Evolutionary conservation across 2,113 vertebrate genomes (phyloP), one percentile per base, ranked within the genome.

Genomic region (Percopsis transmontana): DNA sequence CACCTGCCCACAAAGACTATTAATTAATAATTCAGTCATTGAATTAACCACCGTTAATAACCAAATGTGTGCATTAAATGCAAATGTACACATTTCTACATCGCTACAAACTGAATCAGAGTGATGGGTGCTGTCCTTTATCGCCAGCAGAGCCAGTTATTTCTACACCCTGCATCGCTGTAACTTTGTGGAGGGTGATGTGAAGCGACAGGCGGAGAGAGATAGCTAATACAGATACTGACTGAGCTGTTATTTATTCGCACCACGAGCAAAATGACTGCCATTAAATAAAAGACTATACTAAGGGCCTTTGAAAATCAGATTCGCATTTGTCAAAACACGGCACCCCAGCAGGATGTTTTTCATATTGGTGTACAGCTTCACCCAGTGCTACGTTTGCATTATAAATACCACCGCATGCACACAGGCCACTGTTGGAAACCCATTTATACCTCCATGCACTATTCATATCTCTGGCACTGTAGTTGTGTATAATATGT

Each of bases 401-500:
- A 65, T 83, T 85, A 88, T 76, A 85, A 86, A 90, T 91, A 88
- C n/a, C 58, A 60, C 63, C 52, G 54, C 83, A 71, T 75, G 78
- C 66, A 67, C 57, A 23, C 55, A 69, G 63, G 40, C 68, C 33
- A 68, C 82, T 68, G 69, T 84, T 77, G 65, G 64, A 60, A 62
- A 56, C 69, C 80, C 83, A 76, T 86, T 87, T 88, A 74, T 90
- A 85, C 75, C 82, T 84, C 74, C 62, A 74, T 55, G 58, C 57
- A 73, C 86, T 87, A 88, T 89, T 88, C 83, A 82, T 88, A 84
- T 72, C 80, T 76, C 70, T 85, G 88, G 83, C 83, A 82, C 75
- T 53, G 33, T 42, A 71, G 70, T n/a, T n/a, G n/a, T n/a, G n/a
- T n/a, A n/a, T n/a, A n/a, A n/a, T 69, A 56, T 68, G 65, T 85